Evolutionary conservation across 2,797 vertebrate species (phyloP).

Genomic region (Delichon dasypus): DNA sequence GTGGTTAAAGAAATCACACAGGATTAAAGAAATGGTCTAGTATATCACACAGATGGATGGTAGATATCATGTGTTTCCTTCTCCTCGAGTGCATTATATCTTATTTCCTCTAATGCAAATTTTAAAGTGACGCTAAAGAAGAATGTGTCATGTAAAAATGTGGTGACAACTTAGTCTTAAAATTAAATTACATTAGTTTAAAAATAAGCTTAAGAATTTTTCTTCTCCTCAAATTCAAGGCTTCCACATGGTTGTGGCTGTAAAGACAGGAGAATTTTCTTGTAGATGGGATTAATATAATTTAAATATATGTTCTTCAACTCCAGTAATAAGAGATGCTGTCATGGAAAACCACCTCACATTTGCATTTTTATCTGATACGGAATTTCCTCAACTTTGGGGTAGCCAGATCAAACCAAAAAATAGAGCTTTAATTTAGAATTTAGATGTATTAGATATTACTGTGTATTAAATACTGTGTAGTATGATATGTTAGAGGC

Average conservation of each 20-base stretch:
- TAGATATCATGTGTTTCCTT: neutral
- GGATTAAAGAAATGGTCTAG: neutral
- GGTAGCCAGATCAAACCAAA: neutral
- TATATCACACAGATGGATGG: neutral
- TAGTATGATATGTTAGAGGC: neutral
- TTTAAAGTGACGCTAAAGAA: neutral
- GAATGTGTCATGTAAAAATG: neutral
- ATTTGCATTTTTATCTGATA: neutral
- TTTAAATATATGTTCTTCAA: neutral
- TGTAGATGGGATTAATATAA: neutral
- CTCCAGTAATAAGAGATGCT: neutral
- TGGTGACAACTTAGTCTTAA: neutral
- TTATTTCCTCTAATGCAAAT: neutral
- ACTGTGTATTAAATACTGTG: neutral
- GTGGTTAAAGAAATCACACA: too few relatives aligned
- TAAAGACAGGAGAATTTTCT: neutral
- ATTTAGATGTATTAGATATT: neutral
- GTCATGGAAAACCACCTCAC: neutral
- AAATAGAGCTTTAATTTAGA: neutral
- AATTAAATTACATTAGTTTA: neutral
- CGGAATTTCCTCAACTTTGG: neutral
- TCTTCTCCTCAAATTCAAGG: neutral
- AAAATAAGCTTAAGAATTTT: neutral
- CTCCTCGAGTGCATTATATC: neutral
- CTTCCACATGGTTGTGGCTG: neutral